phyloP scores from a whole-genome alignment of 2,888 invertebrate genomes.

The Hydriomena furcata region DNA sequence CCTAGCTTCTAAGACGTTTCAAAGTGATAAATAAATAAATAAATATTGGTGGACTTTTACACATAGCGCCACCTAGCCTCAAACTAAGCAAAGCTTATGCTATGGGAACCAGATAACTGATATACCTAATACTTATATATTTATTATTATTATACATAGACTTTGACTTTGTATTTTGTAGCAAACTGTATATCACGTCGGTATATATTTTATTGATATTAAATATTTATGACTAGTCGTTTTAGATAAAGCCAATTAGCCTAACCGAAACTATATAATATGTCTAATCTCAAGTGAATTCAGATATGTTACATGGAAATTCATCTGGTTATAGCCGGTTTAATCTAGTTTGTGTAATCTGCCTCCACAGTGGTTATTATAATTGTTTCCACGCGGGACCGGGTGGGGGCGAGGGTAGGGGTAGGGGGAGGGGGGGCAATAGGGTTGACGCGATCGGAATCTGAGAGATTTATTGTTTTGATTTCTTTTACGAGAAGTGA shows the following conservation, averaged over 20 bases:
- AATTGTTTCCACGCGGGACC: slow-evolving; percentile 43
- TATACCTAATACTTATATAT: too few relatives aligned
- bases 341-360: slow-evolving; percentile 32
- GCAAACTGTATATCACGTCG: too few relatives aligned
- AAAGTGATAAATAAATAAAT: too few relatives aligned
- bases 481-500: background rate
- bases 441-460: slow-evolving; percentile 19
- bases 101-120: too few relatives aligned
- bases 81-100: too few relatives aligned
- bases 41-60: too few relatives aligned
- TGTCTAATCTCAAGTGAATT: slow-evolving; percentile 23
- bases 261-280: slow-evolving; percentile 6
- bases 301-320: slow-evolving; percentile 18
- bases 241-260: slow-evolving; percentile 17
- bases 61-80: too few relatives aligned
- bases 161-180: too few relatives aligned
- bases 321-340: slow-evolving; percentile 19
- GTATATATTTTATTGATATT: too few relatives aligned
- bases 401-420: slow-evolving; percentile 17
- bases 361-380: slow-evolving; percentile 39
- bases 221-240: background rate
- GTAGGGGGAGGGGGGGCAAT: slow-evolving; percentile 1
- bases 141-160: too few relatives aligned
- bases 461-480: background rate
- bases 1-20: too few relatives aligned